These are phyloP conservation scores for Gandaritis pyraliata DNA, from an alignment of 2,888 invertebrate genomes.

Conservation along the genomic window DNA sequence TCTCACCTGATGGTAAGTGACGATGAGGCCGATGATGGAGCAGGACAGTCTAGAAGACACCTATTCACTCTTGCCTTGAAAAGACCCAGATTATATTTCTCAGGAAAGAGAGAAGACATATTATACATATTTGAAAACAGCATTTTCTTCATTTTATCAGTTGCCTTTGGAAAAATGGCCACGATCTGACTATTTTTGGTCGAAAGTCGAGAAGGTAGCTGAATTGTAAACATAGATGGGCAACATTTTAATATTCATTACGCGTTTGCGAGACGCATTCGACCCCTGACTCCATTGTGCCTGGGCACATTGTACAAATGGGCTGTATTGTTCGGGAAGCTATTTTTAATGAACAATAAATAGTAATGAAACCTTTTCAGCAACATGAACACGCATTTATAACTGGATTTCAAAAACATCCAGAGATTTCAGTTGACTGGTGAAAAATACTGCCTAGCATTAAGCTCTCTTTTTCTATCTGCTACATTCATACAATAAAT, in stretches of 20 bases:
- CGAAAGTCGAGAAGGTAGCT: too few species aligned
- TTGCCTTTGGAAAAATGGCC: not conserved
- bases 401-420: not conserved
- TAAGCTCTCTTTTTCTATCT: not conserved
- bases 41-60: too few species aligned
- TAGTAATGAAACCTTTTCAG: slow-evolving; percentile 24
- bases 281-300: slow-evolving; percentile 32
- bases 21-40: too few species aligned
- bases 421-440: not conserved
- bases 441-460: not conserved
- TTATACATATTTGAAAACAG: too few species aligned
- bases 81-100: too few species aligned
- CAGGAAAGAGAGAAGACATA: too few species aligned
- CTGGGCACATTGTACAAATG: slow-evolving; percentile 29
- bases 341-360: slow-evolving; percentile 27
- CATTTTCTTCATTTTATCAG: not conserved
- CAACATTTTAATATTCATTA: slow-evolving; percentile 20
- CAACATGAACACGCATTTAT: not conserved
- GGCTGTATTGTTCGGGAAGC: slow-evolving; percentile 33
- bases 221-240: slow-evolving; percentile 5
- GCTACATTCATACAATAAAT: too few species aligned
- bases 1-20: too few species aligned
- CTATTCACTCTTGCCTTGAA: too few species aligned
- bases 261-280: slow-evolving; percentile 10
- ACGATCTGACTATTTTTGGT: not conserved